A percentile compares a stretch with the other conserved stretches of the same genome.
phyloP scores from a whole-genome alignment of 1,140 invertebrate species.

The Halyomorpha halys region DNA sequence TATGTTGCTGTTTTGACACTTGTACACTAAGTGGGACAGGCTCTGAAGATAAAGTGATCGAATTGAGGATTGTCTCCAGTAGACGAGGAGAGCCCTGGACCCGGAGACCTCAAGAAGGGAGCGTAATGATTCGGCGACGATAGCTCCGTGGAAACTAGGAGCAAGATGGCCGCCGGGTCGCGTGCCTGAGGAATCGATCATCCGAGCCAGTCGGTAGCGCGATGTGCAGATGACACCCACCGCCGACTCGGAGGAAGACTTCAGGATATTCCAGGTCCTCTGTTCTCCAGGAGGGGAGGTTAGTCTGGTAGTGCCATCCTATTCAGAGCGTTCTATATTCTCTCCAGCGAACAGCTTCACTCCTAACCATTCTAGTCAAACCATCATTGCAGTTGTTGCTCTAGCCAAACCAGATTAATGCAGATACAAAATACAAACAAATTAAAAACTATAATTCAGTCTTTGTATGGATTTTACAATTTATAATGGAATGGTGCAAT shows the following conservation, averaged over 20 bases:
- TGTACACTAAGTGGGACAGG: too few species aligned
- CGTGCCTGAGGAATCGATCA: background rate
- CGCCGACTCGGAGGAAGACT: slow-evolving; percentile 23
- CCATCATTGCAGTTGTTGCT: too few species aligned
- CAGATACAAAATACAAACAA: too few species aligned
- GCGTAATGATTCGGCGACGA: background rate
- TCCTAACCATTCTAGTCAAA: too few species aligned
- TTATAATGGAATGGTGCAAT: background rate
- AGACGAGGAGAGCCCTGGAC: too few species aligned
- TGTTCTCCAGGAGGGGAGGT: slow-evolving; percentile 19
- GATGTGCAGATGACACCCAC: background rate
- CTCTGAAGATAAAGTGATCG: too few species aligned
- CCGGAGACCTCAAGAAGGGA: background rate
- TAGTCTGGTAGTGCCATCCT: background rate
- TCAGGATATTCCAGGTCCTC: slow-evolving; percentile 25
- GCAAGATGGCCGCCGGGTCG: slow-evolving; percentile 1
- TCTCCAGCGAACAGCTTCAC: background rate
- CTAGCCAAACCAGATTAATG: too few species aligned
- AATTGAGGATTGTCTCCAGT: too few species aligned
- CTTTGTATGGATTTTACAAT: too few species aligned
- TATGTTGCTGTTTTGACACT: too few species aligned
- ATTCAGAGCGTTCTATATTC: background rate
- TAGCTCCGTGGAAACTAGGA: background rate
- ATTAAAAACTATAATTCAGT: too few species aligned
- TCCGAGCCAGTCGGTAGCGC: background rate